Percentiles rank a stretch among this genome's conserved stretches.
phyloP scores from a whole-genome alignment of 2,113 vertebrate genomes.

The Sapayoa aenigma region DNA sequence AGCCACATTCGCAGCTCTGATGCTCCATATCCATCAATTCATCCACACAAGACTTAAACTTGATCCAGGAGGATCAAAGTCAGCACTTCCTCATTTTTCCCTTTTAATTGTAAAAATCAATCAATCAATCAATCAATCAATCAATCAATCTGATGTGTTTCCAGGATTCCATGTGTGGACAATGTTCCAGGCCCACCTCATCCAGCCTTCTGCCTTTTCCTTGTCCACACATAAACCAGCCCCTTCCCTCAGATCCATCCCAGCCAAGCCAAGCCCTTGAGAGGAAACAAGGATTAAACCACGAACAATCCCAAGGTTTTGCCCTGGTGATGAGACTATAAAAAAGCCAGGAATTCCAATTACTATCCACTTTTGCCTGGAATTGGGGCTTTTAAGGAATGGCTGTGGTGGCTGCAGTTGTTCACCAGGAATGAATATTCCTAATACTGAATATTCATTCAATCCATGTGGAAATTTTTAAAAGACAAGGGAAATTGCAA shows the following conservation, averaged over 20 bases:
- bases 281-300: background rate
- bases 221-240: background rate
- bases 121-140: background rate
- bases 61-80: background rate
- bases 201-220: background rate
- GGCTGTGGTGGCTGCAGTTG: background rate
- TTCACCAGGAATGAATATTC: background rate
- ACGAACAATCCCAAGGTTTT: background rate
- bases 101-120: background rate
- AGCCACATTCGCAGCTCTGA: background rate
- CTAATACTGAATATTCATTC: background rate
- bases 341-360: background rate
- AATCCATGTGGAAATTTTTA: fast-evolving
- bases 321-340: background rate
- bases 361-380: background rate
- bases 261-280: background rate
- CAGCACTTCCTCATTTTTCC: background rate
- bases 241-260: background rate
- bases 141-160: fast-evolving
- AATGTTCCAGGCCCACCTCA: background rate
- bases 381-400: background rate
- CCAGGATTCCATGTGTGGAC: background rate
- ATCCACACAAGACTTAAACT: background rate
- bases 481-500: background rate
- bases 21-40: background rate